Base-by-base conservation (phyloP, 2,797 vertebrate genomes). In the Meda fulgida region DNA sequence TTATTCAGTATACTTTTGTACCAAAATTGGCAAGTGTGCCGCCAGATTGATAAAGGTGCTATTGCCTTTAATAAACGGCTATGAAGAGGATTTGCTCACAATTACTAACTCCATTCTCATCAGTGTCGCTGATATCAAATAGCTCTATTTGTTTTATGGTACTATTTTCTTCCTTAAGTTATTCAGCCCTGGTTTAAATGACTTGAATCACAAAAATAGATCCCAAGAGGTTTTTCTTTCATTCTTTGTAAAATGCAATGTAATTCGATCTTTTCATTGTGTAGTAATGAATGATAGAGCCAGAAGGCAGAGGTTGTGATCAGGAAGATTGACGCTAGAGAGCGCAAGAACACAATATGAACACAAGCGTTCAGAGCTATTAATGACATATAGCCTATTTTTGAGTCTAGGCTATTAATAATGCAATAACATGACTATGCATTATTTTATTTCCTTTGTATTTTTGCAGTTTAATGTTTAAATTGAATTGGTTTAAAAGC, bases 261-360 rank as follows among this genome's bases (percentile, higher is more conserved):
- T 7, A 34, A 51, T 19, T 21, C 5, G 4, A 31, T 65, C 7
- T 16, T 18, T 65, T 43, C 5, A 1, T 29, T 65, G 1, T 65
- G 26, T 14, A 13, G 18, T 48, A 26, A 51, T 9, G 26, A 9
- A 51, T 2, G 46, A 51, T 4, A 18, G n/a, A 26, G 34, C 11
- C 34, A 67, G 7, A 66, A 60, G 55, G n/a, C 66, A 69, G 67
- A 70, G 67, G 38, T n/a, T 70, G 67, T 23, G 60, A 14, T 7
- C 77, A 36, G 21, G 43, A 13, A 0, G 26, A 46, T 16, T 53
- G 23, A 53, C 79, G 46, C 79, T 36, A 81, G 79, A 81, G 79
- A 48, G 48, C 66, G 66, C 79, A 26, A 70, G 65, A 81, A 53
- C 29, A 13, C 76, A 48, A 23, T 19, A 7, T 40, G 31, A 58